A percentile compares a stretch with the other conserved stretches of the same genome.
Conservation (phyloP, 2,797 vertebrate genomes). For the Pseudomugil gertrudae region DNA sequence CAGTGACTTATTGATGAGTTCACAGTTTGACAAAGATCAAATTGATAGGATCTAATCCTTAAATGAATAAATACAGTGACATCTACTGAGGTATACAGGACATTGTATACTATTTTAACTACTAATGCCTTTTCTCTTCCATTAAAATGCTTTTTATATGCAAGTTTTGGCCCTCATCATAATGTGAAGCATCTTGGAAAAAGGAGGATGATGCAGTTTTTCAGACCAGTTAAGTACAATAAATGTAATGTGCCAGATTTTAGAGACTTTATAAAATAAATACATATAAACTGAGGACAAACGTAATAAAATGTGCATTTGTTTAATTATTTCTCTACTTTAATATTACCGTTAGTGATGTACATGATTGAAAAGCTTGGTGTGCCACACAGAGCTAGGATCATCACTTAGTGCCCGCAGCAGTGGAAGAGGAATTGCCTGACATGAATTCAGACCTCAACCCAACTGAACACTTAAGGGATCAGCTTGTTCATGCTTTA, state of each 20-base stretch:
- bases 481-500: background rate
- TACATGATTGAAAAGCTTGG: background rate
- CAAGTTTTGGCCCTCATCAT: conserved; percentile 15
- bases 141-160: conserved; percentile 31
- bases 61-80: conserved; percentile 8
- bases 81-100: conserved; percentile 11
- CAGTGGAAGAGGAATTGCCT: background rate
- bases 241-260: background rate
- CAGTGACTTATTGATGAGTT: background rate
- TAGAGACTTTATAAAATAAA: background rate
- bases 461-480: background rate
- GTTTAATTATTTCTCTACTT: background rate
- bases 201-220: conserved; percentile 4
- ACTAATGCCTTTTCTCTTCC: conserved; percentile 19
- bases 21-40: conserved; percentile 2
- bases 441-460: background rate
- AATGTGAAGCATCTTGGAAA: conserved; percentile 8
- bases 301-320: background rate
- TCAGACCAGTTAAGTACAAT: conserved; percentile 16
- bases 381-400: background rate
- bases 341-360: background rate
- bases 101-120: conserved; percentile 26
- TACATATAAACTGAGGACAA: conserved; percentile 12
- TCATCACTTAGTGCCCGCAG: too few species aligned
- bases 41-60: conserved; percentile 1